phyloP scores from a whole-genome alignment of 2,113 vertebrate genomes.

The Arenaria interpres region DNA sequence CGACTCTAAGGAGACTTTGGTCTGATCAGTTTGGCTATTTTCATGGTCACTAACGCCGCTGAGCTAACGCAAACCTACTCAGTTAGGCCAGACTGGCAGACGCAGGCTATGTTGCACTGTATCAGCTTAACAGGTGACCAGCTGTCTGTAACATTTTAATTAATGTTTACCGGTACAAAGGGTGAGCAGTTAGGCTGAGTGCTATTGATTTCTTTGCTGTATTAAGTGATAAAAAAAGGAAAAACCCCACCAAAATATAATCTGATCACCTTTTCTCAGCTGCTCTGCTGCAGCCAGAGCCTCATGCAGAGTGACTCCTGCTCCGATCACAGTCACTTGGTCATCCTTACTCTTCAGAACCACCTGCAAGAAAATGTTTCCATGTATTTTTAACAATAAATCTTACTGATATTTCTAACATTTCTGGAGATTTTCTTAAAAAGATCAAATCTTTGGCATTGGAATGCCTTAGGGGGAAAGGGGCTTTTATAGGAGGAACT shows the following conservation, averaged over 20 bases:
- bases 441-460: neutral
- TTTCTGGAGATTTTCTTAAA: neutral
- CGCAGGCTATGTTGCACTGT: neutral
- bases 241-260: neutral
- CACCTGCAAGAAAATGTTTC: slow-evolving; percentile 74
- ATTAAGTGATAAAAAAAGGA: neutral
- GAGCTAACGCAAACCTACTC: neutral
- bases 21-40: neutral
- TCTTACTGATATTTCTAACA: neutral
- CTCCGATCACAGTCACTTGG: slow-evolving; percentile 90
- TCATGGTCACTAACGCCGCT: neutral
- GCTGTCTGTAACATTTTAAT: neutral
- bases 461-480: neutral
- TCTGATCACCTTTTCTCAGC: slow-evolving; percentile 86
- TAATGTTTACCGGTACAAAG: neutral
- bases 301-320: slow-evolving; percentile 91
- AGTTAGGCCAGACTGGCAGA: neutral
- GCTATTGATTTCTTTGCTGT: neutral
- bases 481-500: neutral
- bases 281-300: slow-evolving; percentile 89
- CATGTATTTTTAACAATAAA: neutral
- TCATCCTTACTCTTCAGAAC: slow-evolving; percentile 90
- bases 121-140: neutral
- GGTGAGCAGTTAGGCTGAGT: neutral
- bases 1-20: neutral